Evolutionary conservation across 64 coral and sea anemone species (phyloP).

Genomic region (Pocillopora verrucosa): DNA sequence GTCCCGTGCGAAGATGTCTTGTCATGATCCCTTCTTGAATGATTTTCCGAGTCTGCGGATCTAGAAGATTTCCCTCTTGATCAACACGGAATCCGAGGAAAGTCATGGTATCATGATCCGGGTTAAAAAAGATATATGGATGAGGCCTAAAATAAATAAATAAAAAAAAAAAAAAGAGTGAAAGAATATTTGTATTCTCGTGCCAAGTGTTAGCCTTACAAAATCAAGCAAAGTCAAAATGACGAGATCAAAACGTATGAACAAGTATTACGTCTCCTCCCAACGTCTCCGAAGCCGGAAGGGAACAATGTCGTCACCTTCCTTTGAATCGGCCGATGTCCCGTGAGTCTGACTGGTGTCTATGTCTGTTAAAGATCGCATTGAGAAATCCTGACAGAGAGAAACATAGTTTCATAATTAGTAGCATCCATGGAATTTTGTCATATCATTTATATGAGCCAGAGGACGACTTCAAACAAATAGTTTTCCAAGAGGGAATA

Average conservation of each 20-base stretch:
- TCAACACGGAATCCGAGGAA: conserved; percentile 78
- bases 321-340: neutral
- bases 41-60: conserved; percentile 40
- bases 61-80: conserved; percentile 48
- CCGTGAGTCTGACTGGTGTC: neutral
- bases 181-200: neutral
- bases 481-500: too few relatives aligned
- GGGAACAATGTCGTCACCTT: conserved; percentile 60
- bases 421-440: neutral
- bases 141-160: conserved; percentile 13
- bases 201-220: neutral
- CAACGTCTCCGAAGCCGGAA: conserved; percentile 71
- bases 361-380: conserved; percentile 58
- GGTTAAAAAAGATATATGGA: conserved; percentile 83
- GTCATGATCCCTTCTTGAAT: conserved; percentile 49
- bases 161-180: neutral
- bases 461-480: too few relatives aligned
- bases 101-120: conserved; percentile 53
- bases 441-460: too few relatives aligned
- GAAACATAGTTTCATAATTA: neutral
- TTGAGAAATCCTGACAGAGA: conserved; percentile 71
- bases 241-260: neutral
- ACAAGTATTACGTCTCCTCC: conserved; percentile 54
- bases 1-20: conserved; percentile 67
- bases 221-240: neutral